Base-by-base conservation (phyloP, 1,140 invertebrate genomes). In the Pseudomyrmex sp. region DNA sequence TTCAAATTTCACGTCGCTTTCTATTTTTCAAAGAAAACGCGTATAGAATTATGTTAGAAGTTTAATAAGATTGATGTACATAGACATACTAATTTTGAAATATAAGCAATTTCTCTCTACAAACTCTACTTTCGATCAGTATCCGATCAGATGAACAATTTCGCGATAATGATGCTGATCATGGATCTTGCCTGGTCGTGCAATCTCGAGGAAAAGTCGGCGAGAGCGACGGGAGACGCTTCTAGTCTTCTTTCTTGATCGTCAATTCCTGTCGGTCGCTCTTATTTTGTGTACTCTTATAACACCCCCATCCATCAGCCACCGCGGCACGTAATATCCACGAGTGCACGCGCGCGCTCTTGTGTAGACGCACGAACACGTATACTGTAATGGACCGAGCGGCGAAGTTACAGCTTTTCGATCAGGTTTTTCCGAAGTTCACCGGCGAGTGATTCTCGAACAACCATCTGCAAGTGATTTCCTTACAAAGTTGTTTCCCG, bases 291-390 rank as follows among this genome's bases (percentile, higher is more conserved):
- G 13, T 61, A 65, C 15, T 20, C 20, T 61, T 59, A 73, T 85
- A 87, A 85, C 66, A 88, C 65, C 61, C 50, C 58, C 65, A 82
- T 88, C 77, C 76, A 82, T 88, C 86, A 88, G 75, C 20, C 12
- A 44, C 68, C 56, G n/a, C 61, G 61, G 56, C 62, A 48, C 23
- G 61, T 69, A 50, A 20, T 88, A 79, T 87, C 54, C 20, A 44
- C 44, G 23, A 82, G 48, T 62, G 48, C 56, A 23, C 18, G 58
- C 10, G 44, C 48, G 44, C 48, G 5, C 2, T 61, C 52, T 2
- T 20, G 2, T 26, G 68, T 7, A 23, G 15, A 3, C 10, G 46
- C 35, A 8, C 48, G 69, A n/a, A 63, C 46, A 26, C 26, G 15
- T 10, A 70, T 7, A 0, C 62, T n/a, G 12, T 79, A 79, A 79